These are phyloP conservation scores for Chaetogeoica ovagalla DNA, from an alignment of 2,888 invertebrate species.

Conservation along the genomic window DNA sequence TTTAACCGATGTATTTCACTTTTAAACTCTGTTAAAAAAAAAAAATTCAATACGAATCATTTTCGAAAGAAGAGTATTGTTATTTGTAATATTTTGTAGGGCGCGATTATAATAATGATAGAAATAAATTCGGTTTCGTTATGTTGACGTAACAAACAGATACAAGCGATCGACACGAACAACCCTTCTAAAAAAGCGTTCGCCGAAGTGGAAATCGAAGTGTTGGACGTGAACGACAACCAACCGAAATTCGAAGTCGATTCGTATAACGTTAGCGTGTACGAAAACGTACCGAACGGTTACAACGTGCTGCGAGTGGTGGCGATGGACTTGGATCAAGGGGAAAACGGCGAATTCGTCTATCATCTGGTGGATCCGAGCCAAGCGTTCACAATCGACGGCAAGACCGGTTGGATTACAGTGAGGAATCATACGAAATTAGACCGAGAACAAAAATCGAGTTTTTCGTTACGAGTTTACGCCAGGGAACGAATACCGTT, in stretches of 20 bases:
- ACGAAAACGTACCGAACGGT: constrained; percentile 86
- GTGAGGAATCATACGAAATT: constrained; percentile 74
- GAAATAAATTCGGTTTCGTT: neutral
- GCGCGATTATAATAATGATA: too few relatives aligned
- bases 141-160: constrained; percentile 60
- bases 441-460: constrained; percentile 76
- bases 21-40: too few relatives aligned
- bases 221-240: constrained; percentile 81
- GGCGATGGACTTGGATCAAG: constrained; percentile 80
- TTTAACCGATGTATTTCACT: too few relatives aligned
- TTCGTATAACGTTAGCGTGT: constrained; percentile 87
- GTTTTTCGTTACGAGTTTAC: constrained; percentile 74
- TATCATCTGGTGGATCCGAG: constrained; percentile 75
- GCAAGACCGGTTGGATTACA: constrained; percentile 81
- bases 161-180: constrained; percentile 79
- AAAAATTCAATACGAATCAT: too few relatives aligned
- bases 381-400: constrained; percentile 79
- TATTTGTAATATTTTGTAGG: neutral
- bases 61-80: too few relatives aligned
- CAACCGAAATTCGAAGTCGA: constrained; percentile 85
- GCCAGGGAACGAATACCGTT: constrained; percentile 77
- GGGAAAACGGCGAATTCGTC: constrained; percentile 81
- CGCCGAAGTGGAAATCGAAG: constrained; percentile 74
- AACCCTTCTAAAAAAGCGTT: constrained; percentile 75
- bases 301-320: constrained; percentile 73